phyloP scores from a whole-genome alignment of 2,113 vertebrate species.

The Jacana jacana region DNA sequence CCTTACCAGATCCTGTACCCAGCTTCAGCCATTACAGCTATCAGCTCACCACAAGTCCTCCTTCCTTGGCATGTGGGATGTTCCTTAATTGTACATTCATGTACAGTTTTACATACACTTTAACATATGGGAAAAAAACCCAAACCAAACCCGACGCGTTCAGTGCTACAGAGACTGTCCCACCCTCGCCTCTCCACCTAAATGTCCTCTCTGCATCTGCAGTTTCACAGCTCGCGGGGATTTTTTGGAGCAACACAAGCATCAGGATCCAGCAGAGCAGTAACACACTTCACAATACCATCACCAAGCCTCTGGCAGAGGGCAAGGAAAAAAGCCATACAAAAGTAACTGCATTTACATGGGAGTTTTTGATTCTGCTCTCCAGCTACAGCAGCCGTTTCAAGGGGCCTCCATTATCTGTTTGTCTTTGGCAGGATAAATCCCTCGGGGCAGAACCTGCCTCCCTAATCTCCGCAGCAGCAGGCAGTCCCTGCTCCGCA shows the following conservation, averaged over 20 bases:
- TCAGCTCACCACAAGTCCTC: not conserved
- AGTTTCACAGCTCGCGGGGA: not conserved
- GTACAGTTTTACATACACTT: not conserved
- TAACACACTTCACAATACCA: not conserved
- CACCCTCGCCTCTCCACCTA: not conserved
- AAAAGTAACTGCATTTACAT: not conserved
- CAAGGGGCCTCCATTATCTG: not conserved
- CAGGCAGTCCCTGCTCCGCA: not conserved
- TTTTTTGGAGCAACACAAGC: not conserved
- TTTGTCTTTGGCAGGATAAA: not conserved
- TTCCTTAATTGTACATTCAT: not conserved
- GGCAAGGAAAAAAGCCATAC: not conserved
- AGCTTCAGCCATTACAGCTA: not conserved
- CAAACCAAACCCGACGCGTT: not conserved
- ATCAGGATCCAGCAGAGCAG: not conserved
- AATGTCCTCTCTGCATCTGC: not conserved
- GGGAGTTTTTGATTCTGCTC: not conserved
- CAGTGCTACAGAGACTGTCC: not conserved
- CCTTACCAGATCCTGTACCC: not conserved
- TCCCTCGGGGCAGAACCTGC: not conserved
- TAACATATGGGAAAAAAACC: not conserved
- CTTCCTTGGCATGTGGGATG: accelerated
- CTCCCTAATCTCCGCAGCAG: not conserved
- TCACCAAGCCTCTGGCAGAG: not conserved
- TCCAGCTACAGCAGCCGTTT: not conserved